Evolutionary conservation across 37 sponge, comb jelly and placozoan genomes (phyloP), one percentile per base, ranked within the genome.

Genomic region (Chondrilla cf. caribensis): DNA sequence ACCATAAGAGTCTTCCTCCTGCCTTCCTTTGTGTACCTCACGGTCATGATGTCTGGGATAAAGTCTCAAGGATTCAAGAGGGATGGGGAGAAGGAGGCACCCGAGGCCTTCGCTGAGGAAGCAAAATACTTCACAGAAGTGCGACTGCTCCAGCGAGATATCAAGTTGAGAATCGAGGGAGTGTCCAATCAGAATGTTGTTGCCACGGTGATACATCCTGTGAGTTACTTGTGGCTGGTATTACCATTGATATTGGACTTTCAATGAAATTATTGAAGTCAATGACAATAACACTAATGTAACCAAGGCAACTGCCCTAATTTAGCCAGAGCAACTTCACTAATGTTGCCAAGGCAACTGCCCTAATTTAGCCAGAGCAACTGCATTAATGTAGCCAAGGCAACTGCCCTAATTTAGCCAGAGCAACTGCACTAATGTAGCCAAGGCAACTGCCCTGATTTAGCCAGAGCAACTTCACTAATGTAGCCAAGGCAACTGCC

Each of bases 91-190:
- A 81, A 85, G 18, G 97, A 92, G 31, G 77, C 70, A 9, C 42
- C 95, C 0, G 98, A 97, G 70, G 90, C 94, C 2, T 90, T 88
- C 82, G 98, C 98, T 86, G 96, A 95, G 54, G 67, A 87, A 82
- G 97, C 99, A 0, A 92, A 79, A 35, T 99, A 89, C 58, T 94
- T 92, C 70, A 89, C 89, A n/a, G 99, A 99, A 55, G 77, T 91
- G 5, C 82, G 99, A 0, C 70, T 99, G 62, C 85, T 99, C 6
- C 97, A 99, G 68, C 83, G 93, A 67, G 97, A 99, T 21, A 80
- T 99, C 47, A 94, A 94, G 68, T 51, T 99, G 4, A 15, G 73
- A 0, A 43, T 99, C 35, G 99, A 99, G 58, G 96, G 99, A 39
- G 80, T 88, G 57, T 85, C 85, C 51, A 75, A 42, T 24, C 83